Base-by-base conservation (phyloP, 2,888 invertebrate species). In the Lordiphosa andalusiaca region DNA sequence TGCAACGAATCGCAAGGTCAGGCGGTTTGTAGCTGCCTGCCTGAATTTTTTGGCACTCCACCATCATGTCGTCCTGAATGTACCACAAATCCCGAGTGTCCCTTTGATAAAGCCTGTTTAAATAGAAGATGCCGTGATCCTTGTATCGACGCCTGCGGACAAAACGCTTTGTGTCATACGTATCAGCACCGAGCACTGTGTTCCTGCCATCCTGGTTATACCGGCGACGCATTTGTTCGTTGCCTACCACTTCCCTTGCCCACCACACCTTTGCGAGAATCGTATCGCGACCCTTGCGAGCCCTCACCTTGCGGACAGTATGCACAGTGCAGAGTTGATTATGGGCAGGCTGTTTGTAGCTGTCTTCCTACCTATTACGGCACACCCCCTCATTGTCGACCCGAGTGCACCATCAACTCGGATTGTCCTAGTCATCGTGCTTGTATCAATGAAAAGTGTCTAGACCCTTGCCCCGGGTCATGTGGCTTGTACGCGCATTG, bases 401-500 rank as follows among this genome's bases (percentile, higher is more conserved):
- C 93, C 10, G 94, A 94, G 89, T 94, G 94, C 84, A 91, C 91
- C 49, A 91, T 92, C 55, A 94, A 93, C 84, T 91, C 93, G 0
- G 94, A 95, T 86, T 95, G 95, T 85, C 86, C 92, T 6, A 92
- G 91, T 65, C 91, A 92, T 66, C 89, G 91, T 66, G 93, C 94
- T 16, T 95, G 95, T 83, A 92, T 94, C 47, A 92, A 92, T 76
- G 91, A 92, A 71, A 93, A 92, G 89, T 95, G 94, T 85, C 91
- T 90, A 83, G 93, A 95, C 88, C 94, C 95, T 33, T 95, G 94
- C 71, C 92, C 91, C 21, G 93, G 92, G 58, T 93, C 93, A 5
- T 95, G 95, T 87, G 94, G 94, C 35, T 86, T 91, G 46, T 92
- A 92, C 81, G 94, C 95, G n/a, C 87, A 92, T 47, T 95, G 95